Percentiles rank a stretch among this genome's conserved stretches.
Evolutionary conservation across 2,888 invertebrate genomes (phyloP).

Genomic region (Dioctria linearis): DNA sequence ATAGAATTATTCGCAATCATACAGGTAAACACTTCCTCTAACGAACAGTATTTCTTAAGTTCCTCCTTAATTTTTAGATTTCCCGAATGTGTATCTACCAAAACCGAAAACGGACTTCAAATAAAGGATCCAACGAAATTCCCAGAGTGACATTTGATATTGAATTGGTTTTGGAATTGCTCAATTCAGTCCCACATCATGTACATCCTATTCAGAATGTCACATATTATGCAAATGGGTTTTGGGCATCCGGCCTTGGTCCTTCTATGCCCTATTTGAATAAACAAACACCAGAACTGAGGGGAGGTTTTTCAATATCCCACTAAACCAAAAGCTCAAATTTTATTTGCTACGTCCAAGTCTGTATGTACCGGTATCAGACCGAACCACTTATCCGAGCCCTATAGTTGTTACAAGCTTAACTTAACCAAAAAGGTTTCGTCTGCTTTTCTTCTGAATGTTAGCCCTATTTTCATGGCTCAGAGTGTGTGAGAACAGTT

Average conservation of each 20-base stretch:
- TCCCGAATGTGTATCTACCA: conserved; percentile 2
- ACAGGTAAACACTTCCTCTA: conserved; percentile 24
- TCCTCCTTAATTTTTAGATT: not conserved
- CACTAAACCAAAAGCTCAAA: conserved; percentile 49
- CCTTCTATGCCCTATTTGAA: conserved; percentile 45
- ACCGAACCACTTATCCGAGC: conserved; percentile 22
- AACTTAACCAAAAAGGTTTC: conserved; percentile 46
- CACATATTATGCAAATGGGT: conserved; percentile 53
- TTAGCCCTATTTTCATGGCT: conserved; percentile 32
- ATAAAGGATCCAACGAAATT: conserved; percentile 38
- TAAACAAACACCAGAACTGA: conserved; percentile 41
- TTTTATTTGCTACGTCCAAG: conserved; percentile 43
- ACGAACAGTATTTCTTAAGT: not conserved
- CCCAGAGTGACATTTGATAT: conserved; percentile 53
- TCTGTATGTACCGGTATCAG: conserved; percentile 31
- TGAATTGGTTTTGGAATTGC: conserved; percentile 53
- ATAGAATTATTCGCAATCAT: not conserved
- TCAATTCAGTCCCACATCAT: conserved; percentile 55
- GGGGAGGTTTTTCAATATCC: conserved; percentile 51
- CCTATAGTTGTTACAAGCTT: conserved; percentile 15
- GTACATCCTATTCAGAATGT: conserved; percentile 49
- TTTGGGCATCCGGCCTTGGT: conserved; percentile 39
- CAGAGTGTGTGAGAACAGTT: conserved; percentile 34
- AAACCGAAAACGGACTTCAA: conserved; percentile 18
- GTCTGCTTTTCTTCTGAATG: not conserved